Conservation (phyloP, 2,797 vertebrate genomes). For the Perodicticus potto region DNA sequence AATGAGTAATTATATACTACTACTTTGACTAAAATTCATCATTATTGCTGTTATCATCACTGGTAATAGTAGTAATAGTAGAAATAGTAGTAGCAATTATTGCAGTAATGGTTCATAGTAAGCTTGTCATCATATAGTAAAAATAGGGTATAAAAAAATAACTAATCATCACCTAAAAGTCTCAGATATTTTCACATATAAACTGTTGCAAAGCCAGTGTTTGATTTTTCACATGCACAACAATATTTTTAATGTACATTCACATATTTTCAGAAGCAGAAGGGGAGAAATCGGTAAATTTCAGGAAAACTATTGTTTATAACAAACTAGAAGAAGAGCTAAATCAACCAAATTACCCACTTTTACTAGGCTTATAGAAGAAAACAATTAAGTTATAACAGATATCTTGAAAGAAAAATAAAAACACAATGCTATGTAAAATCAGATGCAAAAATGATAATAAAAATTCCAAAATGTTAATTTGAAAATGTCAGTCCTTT, state of each 20-base stretch:
- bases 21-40: background rate
- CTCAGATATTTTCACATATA: background rate
- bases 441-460: background rate
- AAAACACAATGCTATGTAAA: constrained; percentile 1
- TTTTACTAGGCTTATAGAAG: background rate
- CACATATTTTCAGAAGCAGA: background rate
- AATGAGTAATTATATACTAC: background rate
- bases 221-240: background rate
- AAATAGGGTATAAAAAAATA: too few species aligned
- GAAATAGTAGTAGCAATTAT: background rate
- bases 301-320: background rate
- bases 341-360: background rate
- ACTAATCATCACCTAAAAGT: background rate
- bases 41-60: background rate
- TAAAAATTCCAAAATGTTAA: constrained; percentile 31
- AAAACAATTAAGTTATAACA: background rate
- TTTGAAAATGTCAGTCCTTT: background rate
- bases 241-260: background rate
- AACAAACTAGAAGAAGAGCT: background rate
- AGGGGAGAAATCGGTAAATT: background rate
- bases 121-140: background rate
- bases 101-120: background rate
- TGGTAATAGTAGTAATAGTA: background rate
- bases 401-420: background rate
- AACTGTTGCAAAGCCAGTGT: background rate